Base-by-base conservation (phyloP, 64 coral and sea anemone species). In the Cladopsammia gracilis region DNA sequence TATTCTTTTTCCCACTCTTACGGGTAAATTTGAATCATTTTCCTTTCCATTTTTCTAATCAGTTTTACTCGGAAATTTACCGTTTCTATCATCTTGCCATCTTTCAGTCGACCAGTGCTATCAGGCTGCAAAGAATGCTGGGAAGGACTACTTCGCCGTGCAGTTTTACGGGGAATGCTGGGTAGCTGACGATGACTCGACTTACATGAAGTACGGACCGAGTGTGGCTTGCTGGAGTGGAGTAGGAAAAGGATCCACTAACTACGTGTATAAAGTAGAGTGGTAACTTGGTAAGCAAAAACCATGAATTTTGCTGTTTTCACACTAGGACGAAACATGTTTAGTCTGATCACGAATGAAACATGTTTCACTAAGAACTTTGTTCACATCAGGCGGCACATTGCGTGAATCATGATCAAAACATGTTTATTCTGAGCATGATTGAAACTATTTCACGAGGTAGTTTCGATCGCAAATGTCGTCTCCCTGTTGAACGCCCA, bases 161-260 rank as follows among this genome's bases (percentile, higher is more conserved):
- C 95, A 97, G 88, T 97, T 94, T 86, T 97, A 94, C 46, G 95
- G 91, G 10, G 95, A 97, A 79, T 97, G 95, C 26, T 97, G 95
- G 95, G 95, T 88, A 10, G 89, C 92, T 25, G 77, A 94, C 51
- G 89, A 75, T 34, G 64, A 60, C 0, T 58, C 49, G 3, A 79
- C 56, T 26, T 97, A 87, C 51, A 64, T 52, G 58, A 90, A 87
- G 52, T 73, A 94, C 26, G 91, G 95, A 26, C 65, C 87, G 23
- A 87, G 87, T 58, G 47, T 54, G 2, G 45, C 68, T 7, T 97
- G 95, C 25, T 97, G 95, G 95, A 97, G 62, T 44, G 95, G 95
- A 12, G 95, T 97, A 8, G 95, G 91, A 26, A 85, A 83, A 62
- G 52, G 47, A 53, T 71, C 25, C 58, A 87, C 95, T 3, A 97